These are phyloP conservation scores for Thyatira batis DNA, from an alignment of 2,888 invertebrate species.

Conservation along the genomic window DNA sequence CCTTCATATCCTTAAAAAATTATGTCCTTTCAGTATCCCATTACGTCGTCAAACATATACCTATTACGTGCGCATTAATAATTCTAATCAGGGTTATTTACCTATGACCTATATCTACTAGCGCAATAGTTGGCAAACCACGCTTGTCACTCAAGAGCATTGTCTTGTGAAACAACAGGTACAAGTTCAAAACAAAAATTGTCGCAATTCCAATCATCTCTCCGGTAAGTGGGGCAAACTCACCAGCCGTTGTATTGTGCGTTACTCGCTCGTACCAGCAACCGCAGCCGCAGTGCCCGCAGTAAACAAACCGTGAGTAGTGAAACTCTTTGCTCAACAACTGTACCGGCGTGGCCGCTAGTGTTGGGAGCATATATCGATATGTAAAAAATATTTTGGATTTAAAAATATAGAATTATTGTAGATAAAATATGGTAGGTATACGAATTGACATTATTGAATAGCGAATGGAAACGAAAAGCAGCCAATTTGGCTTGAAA, in stretches of 20 bases:
- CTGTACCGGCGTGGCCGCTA: background rate
- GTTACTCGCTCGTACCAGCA: constrained; percentile 7
- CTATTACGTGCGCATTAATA: too few relatives aligned
- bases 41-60: too few relatives aligned
- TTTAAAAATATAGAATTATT: background rate
- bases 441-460: too few relatives aligned
- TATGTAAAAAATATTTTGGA: background rate
- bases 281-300: constrained; percentile 8
- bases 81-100: background rate
- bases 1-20: too few relatives aligned
- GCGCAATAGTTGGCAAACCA: background rate
- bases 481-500: too few relatives aligned
- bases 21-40: too few relatives aligned
- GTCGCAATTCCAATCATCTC: background rate
- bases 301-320: constrained; percentile 27
- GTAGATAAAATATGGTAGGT: too few relatives aligned
- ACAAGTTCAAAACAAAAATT: constrained; percentile 1
- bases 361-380: background rate
- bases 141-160: background rate
- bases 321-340: constrained; percentile 21
- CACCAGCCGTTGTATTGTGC: constrained; percentile 8
- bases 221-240: constrained; percentile 10
- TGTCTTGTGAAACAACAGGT: constrained; percentile 1
- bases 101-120: background rate
- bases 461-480: too few relatives aligned